Percentiles rank a stretch among this genome's conserved stretches.
phyloP scores from a whole-genome alignment of 2,113 vertebrate genomes.

The Phalacrocorax pelagicus region DNA sequence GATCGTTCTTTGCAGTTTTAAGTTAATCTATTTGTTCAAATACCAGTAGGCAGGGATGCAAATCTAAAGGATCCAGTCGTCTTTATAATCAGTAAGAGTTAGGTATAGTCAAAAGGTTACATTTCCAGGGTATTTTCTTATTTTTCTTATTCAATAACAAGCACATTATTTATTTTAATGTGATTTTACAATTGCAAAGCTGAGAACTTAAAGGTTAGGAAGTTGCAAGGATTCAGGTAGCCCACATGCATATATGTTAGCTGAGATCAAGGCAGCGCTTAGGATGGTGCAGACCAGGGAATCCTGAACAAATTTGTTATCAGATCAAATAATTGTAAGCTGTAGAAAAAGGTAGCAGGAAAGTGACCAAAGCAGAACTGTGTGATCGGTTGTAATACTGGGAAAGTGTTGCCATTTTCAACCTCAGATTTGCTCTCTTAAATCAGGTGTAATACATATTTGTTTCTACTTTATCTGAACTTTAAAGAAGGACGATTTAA shows the following conservation, averaged over 20 bases:
- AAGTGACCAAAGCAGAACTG: background rate
- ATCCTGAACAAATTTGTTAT: background rate
- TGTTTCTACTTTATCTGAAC: background rate
- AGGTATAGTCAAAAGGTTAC: background rate
- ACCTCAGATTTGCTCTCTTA: background rate
- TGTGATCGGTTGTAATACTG: background rate
- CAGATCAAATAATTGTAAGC: background rate
- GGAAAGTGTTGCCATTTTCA: background rate
- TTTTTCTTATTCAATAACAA: background rate
- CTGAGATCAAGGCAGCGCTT: background rate
- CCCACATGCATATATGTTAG: background rate
- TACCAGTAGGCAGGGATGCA: background rate
- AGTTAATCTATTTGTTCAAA: background rate
- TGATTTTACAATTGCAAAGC: background rate
- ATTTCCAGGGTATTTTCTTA: background rate
- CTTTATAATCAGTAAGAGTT: background rate
- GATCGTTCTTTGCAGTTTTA: background rate
- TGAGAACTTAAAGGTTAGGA: background rate
- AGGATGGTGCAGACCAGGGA: background rate
- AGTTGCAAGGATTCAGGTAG: background rate
- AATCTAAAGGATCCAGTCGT: background rate
- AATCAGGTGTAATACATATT: background rate
- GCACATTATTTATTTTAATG: background rate
- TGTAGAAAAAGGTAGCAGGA: background rate
- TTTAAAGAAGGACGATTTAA: background rate